Evolutionary conservation across 2,113 vertebrate genomes (phyloP).

Genomic region (Melospiza melodia): DNA sequence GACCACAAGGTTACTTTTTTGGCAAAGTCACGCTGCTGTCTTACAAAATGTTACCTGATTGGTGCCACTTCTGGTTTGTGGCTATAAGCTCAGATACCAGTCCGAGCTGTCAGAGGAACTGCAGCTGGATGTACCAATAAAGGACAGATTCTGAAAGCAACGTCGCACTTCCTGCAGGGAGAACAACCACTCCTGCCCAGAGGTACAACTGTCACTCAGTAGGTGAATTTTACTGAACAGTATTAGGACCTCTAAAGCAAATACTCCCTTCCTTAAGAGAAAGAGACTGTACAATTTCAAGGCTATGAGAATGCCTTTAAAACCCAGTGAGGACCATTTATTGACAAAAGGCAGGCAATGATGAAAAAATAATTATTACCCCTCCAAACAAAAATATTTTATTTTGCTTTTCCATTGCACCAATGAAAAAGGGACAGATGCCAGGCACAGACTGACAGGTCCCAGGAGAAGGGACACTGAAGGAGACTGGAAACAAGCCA

Average conservation of each 20-base stretch:
- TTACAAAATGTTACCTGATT: neutral
- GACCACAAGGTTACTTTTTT: neutral
- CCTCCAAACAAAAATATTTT: neutral
- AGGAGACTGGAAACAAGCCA: neutral
- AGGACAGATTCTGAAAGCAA: neutral
- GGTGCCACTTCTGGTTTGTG: neutral
- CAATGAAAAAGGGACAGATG: neutral
- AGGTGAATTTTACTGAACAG: neutral
- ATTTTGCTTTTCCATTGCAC: neutral
- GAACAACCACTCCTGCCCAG: neutral
- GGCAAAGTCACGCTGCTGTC: neutral
- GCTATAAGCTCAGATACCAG: neutral
- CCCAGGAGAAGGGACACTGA: neutral
- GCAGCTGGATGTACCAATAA: neutral
- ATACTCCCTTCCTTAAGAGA: neutral
- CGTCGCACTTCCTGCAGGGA: accelerated
- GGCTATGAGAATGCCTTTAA: neutral
- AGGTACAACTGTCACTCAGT: neutral
- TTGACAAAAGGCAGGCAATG: neutral
- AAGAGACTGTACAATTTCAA: neutral
- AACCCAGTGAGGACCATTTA: neutral
- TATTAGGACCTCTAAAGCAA: neutral
- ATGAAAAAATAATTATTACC: neutral
- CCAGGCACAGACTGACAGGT: neutral
- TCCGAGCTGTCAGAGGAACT: neutral